Percentiles rank a stretch among this genome's conserved stretches.
phyloP scores from a whole-genome alignment of 2,888 invertebrate genomes.

The Lochmaea crataegi region DNA sequence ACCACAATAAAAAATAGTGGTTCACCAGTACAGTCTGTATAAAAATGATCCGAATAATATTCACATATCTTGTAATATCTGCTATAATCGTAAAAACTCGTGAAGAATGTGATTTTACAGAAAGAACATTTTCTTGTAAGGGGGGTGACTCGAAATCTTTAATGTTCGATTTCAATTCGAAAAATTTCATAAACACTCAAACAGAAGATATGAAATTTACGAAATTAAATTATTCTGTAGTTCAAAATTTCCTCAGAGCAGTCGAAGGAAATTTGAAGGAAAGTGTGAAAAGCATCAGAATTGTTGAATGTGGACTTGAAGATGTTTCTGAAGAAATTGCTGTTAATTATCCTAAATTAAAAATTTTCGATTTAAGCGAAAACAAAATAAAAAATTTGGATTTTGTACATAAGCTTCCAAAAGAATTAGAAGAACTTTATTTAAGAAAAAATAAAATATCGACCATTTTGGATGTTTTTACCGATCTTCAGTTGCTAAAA shows the following conservation, averaged over 20 bases:
- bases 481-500: constrained; percentile 20
- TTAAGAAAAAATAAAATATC: constrained; percentile 32
- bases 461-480: constrained; percentile 23
- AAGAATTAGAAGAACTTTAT: constrained; percentile 26
- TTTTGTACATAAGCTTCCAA: constrained; percentile 29
- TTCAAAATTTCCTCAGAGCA: constrained; percentile 8
- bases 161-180: constrained; percentile 29
- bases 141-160: constrained; percentile 19
- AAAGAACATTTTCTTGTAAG: constrained; percentile 10
- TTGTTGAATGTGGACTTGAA: constrained; percentile 24
- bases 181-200: background rate
- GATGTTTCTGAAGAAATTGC: constrained; percentile 23
- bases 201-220: background rate
- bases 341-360: constrained; percentile 21
- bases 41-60: background rate
- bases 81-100: background rate
- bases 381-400: constrained; percentile 30
- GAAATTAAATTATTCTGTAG: background rate
- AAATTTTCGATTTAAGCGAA: constrained; percentile 32
- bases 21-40: background rate
- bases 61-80: background rate
- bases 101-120: constrained; percentile 7
- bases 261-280: constrained; percentile 18
- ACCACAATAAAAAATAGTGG: background rate
- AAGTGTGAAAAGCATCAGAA: constrained; percentile 19